Base-by-base conservation (phyloP, 2,113 vertebrate species). In the Cyprinodon brontotheroides region DNA sequence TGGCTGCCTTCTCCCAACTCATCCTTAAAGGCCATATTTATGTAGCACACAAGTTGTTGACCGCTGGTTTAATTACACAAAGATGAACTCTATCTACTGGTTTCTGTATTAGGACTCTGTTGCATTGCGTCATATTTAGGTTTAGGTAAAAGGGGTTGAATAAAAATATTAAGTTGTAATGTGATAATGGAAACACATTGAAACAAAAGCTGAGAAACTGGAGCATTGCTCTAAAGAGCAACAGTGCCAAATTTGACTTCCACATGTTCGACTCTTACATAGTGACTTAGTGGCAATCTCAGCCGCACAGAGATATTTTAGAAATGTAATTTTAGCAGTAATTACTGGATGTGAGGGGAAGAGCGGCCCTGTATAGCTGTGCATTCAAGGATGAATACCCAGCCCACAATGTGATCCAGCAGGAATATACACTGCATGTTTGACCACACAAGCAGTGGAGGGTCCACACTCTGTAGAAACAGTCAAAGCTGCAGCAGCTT, bases 281-380 rank as follows among this genome's bases (percentile, higher is more conserved):
- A 50, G 38, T 37, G 57, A 53, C 38, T 64, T 62, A 65, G 20
- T 4, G 69, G 47, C 74, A 45, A 74, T 59, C 40, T 73, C 57
- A 13, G 68, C 63, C 53, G 65, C 53, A 13, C 8, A 20, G 48
- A 57, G 43, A 65, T 68, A 70, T 79, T 70, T 67, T 53, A 68
- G 74, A 77, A 81, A 74, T 81, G 61, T 88, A 82, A 86, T 86
- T 87, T 79, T 74, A 79, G 65, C 62, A 72, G 39, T 87, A 89
- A 89, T 86, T 82, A 83, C 75, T 72, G 81, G 77, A 62, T 57
- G 70, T 11, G 65, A 62, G 14, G 68, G 62, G 61, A 68, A 82
- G 77, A 17, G 64, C 61, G 2, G 8, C 75, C 66, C 69, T 79
- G 17, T 57, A 53, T 62, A 79, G 75, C 74, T 87, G 53, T 77